Evolutionary conservation across 2,113 vertebrate genomes (phyloP).

Genomic region (Daubentonia madagascariensis): DNA sequence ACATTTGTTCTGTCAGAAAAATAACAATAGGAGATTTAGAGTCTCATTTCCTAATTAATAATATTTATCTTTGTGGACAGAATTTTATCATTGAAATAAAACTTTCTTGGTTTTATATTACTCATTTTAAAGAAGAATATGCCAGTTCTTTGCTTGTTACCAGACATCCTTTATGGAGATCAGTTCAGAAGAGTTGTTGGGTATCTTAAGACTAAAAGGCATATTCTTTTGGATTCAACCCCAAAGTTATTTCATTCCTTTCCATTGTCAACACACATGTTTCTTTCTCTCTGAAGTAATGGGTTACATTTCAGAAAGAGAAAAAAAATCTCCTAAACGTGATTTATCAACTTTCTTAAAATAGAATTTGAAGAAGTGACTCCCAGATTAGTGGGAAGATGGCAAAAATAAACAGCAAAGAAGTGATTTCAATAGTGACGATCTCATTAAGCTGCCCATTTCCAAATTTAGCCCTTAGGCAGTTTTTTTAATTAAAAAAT

Average conservation of each 20-base stretch:
- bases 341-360: constrained; percentile 81
- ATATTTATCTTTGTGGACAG: constrained; percentile 75
- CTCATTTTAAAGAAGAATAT: constrained; percentile 71
- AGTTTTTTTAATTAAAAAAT: constrained; percentile 85
- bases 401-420: constrained; percentile 81
- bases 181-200: constrained; percentile 55
- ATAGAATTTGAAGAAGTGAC: constrained; percentile 80
- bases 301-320: constrained; percentile 66
- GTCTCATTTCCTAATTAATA: constrained; percentile 79
- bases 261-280: constrained; percentile 69
- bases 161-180: constrained; percentile 63
- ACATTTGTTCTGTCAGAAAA: constrained; percentile 76
- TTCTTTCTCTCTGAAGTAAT: constrained; percentile 67
- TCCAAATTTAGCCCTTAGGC: constrained; percentile 81
- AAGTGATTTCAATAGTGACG: constrained; percentile 81
- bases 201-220: constrained; percentile 72
- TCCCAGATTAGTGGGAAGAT: constrained; percentile 81
- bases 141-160: constrained; percentile 66
- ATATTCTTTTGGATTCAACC: constrained; percentile 36
- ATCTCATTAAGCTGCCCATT: constrained; percentile 81
- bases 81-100: constrained; percentile 77
- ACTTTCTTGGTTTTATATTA: constrained; percentile 54
- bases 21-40: constrained; percentile 74
- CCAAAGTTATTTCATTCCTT: constrained; percentile 65
- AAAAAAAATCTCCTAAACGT: constrained; percentile 60